These are phyloP conservation scores for Corythaixoides concolor DNA, from an alignment of 2,113 vertebrate genomes.

Conservation along the genomic window DNA sequence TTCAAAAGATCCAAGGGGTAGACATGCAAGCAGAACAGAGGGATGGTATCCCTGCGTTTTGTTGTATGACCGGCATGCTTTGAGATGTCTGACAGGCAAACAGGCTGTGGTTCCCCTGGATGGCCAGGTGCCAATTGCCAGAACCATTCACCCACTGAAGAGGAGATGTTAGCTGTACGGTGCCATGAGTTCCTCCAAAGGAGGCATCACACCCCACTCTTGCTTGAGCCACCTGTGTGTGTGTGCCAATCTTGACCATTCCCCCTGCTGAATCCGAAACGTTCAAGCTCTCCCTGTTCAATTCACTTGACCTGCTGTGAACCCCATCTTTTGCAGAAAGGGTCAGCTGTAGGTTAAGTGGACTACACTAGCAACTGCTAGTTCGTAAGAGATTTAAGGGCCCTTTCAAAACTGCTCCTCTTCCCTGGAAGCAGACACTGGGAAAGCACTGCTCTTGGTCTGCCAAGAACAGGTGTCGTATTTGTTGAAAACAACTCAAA, in stretches of 20 bases:
- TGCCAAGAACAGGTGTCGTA: neutral
- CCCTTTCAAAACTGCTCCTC: neutral
- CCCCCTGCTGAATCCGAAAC: neutral
- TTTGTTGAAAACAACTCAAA: slow-evolving; percentile 1
- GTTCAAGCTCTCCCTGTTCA: neutral
- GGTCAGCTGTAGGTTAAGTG: neutral
- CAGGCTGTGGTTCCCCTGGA: neutral
- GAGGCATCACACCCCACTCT: neutral
- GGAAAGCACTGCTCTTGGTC: neutral
- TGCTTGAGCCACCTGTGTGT: neutral
- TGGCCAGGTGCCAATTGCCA: neutral
- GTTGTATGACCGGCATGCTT: neutral
- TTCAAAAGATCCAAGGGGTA: neutral
- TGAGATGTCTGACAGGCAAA: neutral
- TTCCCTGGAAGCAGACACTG: neutral
- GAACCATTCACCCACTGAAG: neutral
- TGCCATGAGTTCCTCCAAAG: neutral
- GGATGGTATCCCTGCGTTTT: neutral
- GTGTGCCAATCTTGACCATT: neutral
- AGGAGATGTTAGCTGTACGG: neutral
- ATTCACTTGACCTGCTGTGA: neutral
- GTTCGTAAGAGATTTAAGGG: neutral
- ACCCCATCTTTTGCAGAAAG: neutral
- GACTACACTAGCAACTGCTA: neutral
- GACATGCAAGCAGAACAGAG: neutral